Evolutionary conservation across 2,797 vertebrate genomes (phyloP).

Genomic region (Australoheros facetus): DNA sequence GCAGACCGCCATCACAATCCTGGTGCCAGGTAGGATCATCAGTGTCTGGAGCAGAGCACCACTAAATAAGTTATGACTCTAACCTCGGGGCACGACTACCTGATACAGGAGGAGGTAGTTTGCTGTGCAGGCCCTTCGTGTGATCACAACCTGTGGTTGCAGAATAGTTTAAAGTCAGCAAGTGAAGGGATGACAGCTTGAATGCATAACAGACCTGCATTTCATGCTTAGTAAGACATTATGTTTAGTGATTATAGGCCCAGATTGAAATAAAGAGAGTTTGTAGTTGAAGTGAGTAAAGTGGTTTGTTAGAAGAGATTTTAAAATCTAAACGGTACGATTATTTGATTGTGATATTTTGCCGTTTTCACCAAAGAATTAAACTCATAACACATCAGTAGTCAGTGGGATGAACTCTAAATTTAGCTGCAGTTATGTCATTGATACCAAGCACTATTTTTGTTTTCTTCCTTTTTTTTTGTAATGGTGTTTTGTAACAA

Average conservation of each 20-base stretch:
- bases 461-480: not conserved
- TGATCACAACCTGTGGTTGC: not conserved
- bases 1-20: constrained; percentile 96
- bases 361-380: not conserved
- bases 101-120: not conserved
- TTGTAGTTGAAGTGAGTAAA: not conserved
- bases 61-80: constrained; percentile 5
- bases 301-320: not conserved
- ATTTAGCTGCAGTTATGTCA: not conserved
- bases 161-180: not conserved
- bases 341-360: not conserved
- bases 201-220: not conserved
- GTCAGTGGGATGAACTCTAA: not conserved
- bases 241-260: not conserved
- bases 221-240: not conserved
- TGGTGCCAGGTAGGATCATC: constrained; percentile 90
- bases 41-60: not conserved
- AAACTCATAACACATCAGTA: not conserved
- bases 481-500: not conserved
- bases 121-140: not conserved
- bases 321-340: not conserved
- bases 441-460: not conserved
- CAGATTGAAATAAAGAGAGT: not conserved
- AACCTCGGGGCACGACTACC: not conserved
- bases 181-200: not conserved